phyloP scores from a whole-genome alignment of 2,888 invertebrate genomes.

The Lithophane semibrunnea region DNA sequence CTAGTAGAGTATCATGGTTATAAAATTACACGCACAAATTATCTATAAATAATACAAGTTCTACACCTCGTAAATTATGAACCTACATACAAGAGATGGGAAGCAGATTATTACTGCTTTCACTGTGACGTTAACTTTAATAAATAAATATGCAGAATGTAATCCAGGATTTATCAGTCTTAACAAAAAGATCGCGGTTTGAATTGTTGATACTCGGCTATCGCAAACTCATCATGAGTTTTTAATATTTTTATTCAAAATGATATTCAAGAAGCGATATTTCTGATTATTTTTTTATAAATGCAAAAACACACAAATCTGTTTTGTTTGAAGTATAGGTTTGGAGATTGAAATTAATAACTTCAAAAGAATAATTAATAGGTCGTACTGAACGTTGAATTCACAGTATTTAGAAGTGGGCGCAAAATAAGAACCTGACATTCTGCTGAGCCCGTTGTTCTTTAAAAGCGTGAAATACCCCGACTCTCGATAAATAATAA shows the following conservation, averaged over 20 bases:
- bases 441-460: slow-evolving; percentile 24
- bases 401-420: not conserved
- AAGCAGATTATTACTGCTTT: not conserved
- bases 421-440: not conserved
- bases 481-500: slow-evolving; percentile 39
- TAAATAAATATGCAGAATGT: too few relatives aligned
- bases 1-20: not conserved
- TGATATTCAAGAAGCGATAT: not conserved
- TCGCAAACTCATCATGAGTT: not conserved
- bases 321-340: not conserved
- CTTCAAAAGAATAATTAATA: slow-evolving; percentile 1
- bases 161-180: slow-evolving; percentile 19
- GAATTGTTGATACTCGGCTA: slow-evolving; percentile 7
- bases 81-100: not conserved
- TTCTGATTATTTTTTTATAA: not conserved
- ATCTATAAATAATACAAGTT: not conserved
- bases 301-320: not conserved
- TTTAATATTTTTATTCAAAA: slow-evolving; percentile 3
- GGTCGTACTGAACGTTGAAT: not conserved
- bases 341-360: slow-evolving; percentile 1
- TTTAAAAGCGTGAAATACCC: slow-evolving; percentile 32
- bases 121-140: not conserved
- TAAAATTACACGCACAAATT: not conserved
- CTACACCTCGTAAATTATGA: not conserved
- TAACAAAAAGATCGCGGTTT: slow-evolving; percentile 26